Base-by-base conservation (phyloP, 1,140 invertebrate species). In the Hestina assimilis region DNA sequence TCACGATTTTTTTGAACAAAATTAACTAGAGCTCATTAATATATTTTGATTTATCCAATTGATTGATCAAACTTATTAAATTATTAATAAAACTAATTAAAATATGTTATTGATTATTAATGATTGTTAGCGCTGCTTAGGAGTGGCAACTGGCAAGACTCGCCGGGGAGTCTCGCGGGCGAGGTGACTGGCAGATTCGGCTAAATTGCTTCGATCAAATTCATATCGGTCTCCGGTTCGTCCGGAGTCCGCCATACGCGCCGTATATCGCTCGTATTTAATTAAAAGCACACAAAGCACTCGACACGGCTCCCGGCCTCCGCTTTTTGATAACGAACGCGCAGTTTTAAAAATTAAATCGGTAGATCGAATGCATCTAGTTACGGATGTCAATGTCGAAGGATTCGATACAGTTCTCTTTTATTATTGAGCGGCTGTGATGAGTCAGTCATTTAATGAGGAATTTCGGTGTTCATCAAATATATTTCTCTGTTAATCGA, bases 271-370 rank as follows among this genome's bases (percentile, higher is more conserved):
- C 55, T 66, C 69, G 72, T 81, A 79, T 84, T 83, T 87, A 85
- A 84, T 84, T 83, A 79, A 77, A 81, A 73, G 55, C 67, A 80
- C 74, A 87, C 79, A 87, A 87, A 70, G 70, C 73, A 67, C 75
- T 75, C 72, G 76, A 75, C 73, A 74, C 73, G 77, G 67, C 79
- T 78, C 71, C 74, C 69, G 69, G 59, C 65, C 65, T 78, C 69
- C 72, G 68, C 63, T 74, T 73, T 75, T 69, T 80, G 68, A 72
- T 69, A 75, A 75, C 74, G 60, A 68, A 60, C 64, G 75, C 66
- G 72, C 70, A 63, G 69, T 80, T 80, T 79, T 68, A 75, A 75
- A 80, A 78, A 83, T 83, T 75, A 72, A 77, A 59, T 75, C 46
- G 59, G 51, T 60, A 56, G 54, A 31, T 63, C 69, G 66, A 73